A percentile compares a stretch with the other conserved stretches of the same genome.
phyloP scores from a whole-genome alignment of 2,113 vertebrate species.

The Xerus inauris region DNA sequence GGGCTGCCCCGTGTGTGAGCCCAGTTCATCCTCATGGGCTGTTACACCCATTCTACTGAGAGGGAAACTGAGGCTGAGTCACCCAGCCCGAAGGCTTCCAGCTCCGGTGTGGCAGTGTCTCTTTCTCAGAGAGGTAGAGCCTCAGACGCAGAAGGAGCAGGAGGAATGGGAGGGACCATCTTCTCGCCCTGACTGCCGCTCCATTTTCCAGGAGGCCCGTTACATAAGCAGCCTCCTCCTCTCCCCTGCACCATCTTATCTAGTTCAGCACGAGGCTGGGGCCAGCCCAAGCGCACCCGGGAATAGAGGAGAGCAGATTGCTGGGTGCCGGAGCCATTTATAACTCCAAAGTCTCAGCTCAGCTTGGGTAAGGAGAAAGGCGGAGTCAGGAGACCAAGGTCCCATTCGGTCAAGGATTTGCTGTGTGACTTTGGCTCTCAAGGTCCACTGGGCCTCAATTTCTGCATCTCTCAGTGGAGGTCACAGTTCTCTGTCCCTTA shows the following conservation, averaged over 20 bases:
- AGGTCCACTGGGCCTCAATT: background rate
- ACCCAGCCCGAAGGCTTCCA: background rate
- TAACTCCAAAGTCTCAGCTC: slow-evolving; percentile 12
- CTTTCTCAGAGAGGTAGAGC: background rate
- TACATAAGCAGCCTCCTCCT: background rate
- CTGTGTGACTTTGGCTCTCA: background rate
- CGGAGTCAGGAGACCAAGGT: background rate
- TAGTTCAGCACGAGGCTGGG: slow-evolving; percentile 3
- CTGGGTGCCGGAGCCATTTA: slow-evolving; percentile 54
- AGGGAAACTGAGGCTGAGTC: slow-evolving; percentile 55
- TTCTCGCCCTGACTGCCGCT: background rate
- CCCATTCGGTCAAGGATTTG: background rate
- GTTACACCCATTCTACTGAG: background rate
- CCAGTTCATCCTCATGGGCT: background rate
- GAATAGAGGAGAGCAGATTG: slow-evolving; percentile 44
- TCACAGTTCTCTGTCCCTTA: background rate
- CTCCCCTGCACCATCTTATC: background rate
- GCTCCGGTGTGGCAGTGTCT: background rate
- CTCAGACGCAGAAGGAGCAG: background rate
- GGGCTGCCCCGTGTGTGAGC: accelerated
- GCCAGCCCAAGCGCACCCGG: background rate
- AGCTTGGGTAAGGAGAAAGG: background rate
- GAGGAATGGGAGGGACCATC: background rate
- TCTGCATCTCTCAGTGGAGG: background rate
- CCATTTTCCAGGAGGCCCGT: background rate